These are phyloP conservation scores for Tinea semifulvella DNA, from an alignment of 2,888 invertebrate genomes.

Conservation along the genomic window DNA sequence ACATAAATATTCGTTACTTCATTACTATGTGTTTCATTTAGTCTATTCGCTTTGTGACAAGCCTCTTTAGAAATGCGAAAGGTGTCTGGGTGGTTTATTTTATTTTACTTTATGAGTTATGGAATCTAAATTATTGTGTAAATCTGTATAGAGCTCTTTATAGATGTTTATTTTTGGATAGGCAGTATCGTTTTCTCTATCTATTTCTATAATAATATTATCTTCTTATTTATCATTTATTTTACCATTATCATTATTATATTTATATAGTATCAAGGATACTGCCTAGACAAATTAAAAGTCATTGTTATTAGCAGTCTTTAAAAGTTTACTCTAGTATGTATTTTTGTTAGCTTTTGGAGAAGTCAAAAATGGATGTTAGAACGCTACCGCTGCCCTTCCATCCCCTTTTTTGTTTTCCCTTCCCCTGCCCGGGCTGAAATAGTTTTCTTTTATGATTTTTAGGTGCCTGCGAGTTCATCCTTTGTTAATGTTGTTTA, in stretches of 20 bases:
- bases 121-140: conserved; percentile 40
- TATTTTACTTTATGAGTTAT: conserved; percentile 23
- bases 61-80: conserved; percentile 35
- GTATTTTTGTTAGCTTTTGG: conserved; percentile 64
- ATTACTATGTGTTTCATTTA: conserved; percentile 28
- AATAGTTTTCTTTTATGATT: conserved; percentile 61
- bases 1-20: conserved; percentile 28
- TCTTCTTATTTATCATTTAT: background rate
- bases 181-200: conserved; percentile 50
- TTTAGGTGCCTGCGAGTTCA: conserved; percentile 64
- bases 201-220: conserved; percentile 15
- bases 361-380: conserved; percentile 64
- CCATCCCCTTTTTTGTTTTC: conserved; percentile 47
- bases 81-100: conserved; percentile 12
- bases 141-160: conserved; percentile 52
- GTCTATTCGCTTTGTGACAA: conserved; percentile 54
- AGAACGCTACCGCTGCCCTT: conserved; percentile 56
- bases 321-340: conserved; percentile 53
- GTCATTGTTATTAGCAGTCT: conserved; percentile 45
- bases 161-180: conserved; percentile 57
- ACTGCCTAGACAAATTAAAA: conserved; percentile 42
- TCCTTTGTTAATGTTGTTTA: conserved; percentile 66
- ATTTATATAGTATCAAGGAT: conserved; percentile 25
- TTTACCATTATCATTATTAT: background rate
- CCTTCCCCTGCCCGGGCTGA: conserved; percentile 55